Percentiles rank a stretch among this genome's conserved stretches.
Evolutionary conservation across 2,113 vertebrate genomes (phyloP).

Genomic region (Oxyura jamaicensis): DNA sequence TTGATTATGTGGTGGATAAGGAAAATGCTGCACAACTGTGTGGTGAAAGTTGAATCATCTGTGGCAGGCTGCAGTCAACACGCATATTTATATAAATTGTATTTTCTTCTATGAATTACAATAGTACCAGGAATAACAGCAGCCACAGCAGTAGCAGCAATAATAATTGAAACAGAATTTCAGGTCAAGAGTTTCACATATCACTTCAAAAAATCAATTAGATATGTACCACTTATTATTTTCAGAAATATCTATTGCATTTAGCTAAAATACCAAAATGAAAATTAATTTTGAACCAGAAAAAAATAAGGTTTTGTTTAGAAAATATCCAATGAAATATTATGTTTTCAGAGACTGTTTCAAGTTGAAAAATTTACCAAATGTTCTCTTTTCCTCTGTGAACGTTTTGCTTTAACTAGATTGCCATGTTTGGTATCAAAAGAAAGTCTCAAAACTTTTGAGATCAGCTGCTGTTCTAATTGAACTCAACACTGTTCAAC

Average conservation of each 20-base stretch:
- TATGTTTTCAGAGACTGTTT: background rate
- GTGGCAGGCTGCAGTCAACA: background rate
- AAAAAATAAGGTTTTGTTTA: background rate
- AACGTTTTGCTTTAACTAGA: background rate
- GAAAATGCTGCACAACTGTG: background rate
- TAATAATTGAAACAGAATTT: conserved; percentile 5
- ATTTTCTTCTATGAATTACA: conserved; percentile 29
- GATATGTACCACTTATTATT: background rate
- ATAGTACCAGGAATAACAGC: background rate
- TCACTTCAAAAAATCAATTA: background rate
- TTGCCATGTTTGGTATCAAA: background rate
- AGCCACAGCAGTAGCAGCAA: background rate
- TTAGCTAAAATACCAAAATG: background rate
- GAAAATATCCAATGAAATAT: background rate
- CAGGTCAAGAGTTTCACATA: background rate
- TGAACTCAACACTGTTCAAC: background rate
- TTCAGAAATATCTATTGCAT: background rate
- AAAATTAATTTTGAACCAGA: background rate
- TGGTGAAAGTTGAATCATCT: background rate
- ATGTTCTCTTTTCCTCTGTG: background rate
- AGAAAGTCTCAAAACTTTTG: background rate
- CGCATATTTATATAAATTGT: background rate
- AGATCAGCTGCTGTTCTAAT: background rate
- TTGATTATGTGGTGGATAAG: background rate
- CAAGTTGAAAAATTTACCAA: background rate